Evolutionary conservation across 1,140 invertebrate genomes (phyloP).

Genomic region (Papilio dardanus): DNA sequence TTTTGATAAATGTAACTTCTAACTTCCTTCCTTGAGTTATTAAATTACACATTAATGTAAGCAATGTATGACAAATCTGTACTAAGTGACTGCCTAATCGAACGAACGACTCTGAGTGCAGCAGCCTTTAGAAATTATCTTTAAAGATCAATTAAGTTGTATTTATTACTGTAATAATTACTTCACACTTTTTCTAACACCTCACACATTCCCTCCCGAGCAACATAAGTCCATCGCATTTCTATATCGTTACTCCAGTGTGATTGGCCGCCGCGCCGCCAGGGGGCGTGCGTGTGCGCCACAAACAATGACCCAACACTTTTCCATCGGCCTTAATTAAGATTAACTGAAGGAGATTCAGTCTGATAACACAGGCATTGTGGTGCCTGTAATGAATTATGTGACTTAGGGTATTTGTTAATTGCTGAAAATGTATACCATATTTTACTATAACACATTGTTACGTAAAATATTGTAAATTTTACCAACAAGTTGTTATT

Average conservation of each 20-base stretch:
- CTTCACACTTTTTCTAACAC: not conserved
- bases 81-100: too few relatives aligned
- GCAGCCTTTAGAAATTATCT: not conserved
- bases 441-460: not conserved
- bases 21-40: too few relatives aligned
- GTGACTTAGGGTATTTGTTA: not conserved
- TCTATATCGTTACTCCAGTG: not conserved
- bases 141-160: not conserved
- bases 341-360: slow-evolving; percentile 28
- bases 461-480: not conserved
- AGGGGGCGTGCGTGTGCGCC: slow-evolving; percentile 31
- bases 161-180: not conserved
- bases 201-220: slow-evolving; percentile 2
- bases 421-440: not conserved
- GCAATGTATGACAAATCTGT: too few relatives aligned
- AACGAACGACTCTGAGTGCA: not conserved
- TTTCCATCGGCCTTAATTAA: slow-evolving; percentile 32
- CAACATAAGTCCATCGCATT: slow-evolving; percentile 23
- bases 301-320: slow-evolving; percentile 33
- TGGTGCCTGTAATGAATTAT: slow-evolving; percentile 10
- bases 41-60: too few relatives aligned
- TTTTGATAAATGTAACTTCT: too few relatives aligned
- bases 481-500: not conserved
- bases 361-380: slow-evolving; percentile 29
- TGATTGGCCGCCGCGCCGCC: slow-evolving; percentile 25